A percentile compares a stretch with the other conserved stretches of the same genome.
Conservation (phyloP, 2,113 vertebrate genomes). For the Chloroceryle aenea region DNA sequence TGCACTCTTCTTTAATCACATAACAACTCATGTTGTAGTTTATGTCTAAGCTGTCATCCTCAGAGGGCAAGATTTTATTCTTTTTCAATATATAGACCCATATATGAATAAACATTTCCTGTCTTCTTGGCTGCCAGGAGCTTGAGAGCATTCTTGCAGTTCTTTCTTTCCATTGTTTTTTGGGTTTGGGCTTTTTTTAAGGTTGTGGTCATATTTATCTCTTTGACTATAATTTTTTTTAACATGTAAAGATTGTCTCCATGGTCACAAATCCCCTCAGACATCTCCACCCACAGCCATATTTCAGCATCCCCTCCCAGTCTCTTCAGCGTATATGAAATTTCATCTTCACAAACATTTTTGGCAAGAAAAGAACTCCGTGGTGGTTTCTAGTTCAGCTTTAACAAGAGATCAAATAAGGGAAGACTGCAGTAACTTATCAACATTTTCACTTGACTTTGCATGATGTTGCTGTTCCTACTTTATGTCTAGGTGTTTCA, state of each 20-base stretch:
- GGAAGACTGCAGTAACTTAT: background rate
- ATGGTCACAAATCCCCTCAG: background rate
- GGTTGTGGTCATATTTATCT: background rate
- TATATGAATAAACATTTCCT: background rate
- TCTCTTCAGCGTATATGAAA: background rate
- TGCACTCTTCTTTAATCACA: slow-evolving; percentile 11
- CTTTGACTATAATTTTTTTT: background rate
- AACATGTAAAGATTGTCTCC: background rate
- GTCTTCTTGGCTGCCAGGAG: background rate
- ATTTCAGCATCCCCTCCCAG: background rate
- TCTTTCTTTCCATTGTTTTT: background rate
- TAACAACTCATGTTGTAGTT: background rate
- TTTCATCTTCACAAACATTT: background rate
- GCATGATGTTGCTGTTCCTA: background rate
- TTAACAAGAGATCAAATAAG: background rate
- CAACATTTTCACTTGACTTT: background rate
- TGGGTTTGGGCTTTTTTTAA: background rate
- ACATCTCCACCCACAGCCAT: background rate
- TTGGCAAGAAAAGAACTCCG: background rate
- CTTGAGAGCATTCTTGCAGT: background rate
- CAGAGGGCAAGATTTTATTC: background rate
- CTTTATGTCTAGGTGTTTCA: background rate
- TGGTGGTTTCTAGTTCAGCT: background rate
- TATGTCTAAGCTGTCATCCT: slow-evolving; percentile 3
- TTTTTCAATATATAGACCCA: background rate